Conservation (phyloP, 2,797 vertebrate species). For the Epinephelus coioides region DNA sequence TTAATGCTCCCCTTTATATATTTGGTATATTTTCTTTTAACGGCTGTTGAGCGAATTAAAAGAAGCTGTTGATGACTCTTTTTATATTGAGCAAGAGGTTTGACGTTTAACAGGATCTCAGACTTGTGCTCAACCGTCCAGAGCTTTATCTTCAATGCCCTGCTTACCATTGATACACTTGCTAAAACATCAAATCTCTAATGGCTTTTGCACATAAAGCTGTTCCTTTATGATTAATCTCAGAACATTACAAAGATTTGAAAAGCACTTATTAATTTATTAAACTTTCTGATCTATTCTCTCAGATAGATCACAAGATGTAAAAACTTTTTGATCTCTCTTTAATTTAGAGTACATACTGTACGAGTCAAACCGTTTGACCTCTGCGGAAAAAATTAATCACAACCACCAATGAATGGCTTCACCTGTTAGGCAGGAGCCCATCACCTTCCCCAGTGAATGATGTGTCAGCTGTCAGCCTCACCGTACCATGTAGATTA, state of each 20-base stretch:
- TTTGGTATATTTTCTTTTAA: slow-evolving; percentile 30
- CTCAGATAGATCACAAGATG: not conserved
- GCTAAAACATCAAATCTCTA: not conserved
- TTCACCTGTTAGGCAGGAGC: slow-evolving; percentile 23
- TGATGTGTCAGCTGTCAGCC: slow-evolving; percentile 60
- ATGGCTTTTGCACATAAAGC: not conserved
- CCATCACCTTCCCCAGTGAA: slow-evolving; percentile 21
- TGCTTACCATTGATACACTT: not conserved
- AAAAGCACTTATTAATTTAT: not conserved
- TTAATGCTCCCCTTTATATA: slow-evolving; percentile 40
- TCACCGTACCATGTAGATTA: slow-evolving; percentile 56
- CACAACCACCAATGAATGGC: slow-evolving; percentile 11
- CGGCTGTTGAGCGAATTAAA: slow-evolving; percentile 18
- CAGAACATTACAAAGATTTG: not conserved
- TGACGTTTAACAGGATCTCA: slow-evolving; percentile 13
- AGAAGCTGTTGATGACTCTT: slow-evolving; percentile 30
- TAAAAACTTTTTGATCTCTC: slow-evolving; percentile 7
- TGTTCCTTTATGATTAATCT: not conserved
- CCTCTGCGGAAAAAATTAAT: slow-evolving; percentile 23
- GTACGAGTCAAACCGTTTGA: slow-evolving; percentile 26
- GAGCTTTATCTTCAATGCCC: not conserved
- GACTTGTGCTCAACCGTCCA: not conserved
- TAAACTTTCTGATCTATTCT: not conserved
- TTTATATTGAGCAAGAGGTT: slow-evolving; percentile 19
- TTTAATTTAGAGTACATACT: slow-evolving; percentile 7